A percentile compares a stretch with the other conserved stretches of the same genome.
Conservation (phyloP, 2,888 invertebrate genomes). For the Linyphia triangularis region DNA sequence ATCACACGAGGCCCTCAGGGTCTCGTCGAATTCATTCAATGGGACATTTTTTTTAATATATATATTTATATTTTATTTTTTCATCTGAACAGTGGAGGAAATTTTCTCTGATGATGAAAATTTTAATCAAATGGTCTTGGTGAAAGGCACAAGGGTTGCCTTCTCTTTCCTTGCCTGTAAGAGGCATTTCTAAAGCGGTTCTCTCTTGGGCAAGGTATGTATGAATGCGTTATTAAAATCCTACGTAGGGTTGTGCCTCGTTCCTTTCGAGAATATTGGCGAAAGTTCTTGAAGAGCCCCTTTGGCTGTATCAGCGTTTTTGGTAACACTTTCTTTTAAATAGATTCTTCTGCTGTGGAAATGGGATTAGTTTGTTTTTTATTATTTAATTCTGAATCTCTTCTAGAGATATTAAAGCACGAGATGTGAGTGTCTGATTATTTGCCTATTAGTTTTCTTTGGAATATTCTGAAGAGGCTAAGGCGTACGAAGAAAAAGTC, state of each 20-base stretch:
- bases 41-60: not conserved
- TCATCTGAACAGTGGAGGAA: not conserved
- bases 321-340: not conserved
- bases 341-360: not conserved
- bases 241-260: not conserved
- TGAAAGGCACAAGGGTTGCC: not conserved
- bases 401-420: too few species aligned
- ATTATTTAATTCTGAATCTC: too few species aligned
- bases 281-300: not conserved
- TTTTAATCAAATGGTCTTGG: conserved; percentile 49
- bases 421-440: too few species aligned
- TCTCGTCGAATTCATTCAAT: not conserved
- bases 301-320: conserved; percentile 31
- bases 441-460: too few species aligned
- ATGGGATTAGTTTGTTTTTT: not conserved
- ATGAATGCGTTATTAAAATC: conserved; percentile 40
- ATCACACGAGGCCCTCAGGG: conserved; percentile 4
- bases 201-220: not conserved
- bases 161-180: not conserved
- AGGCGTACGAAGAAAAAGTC: too few species aligned
- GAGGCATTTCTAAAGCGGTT: not conserved
- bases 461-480: too few species aligned
- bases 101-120: conserved; percentile 39
- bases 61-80: not conserved
- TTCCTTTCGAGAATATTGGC: not conserved